phyloP scores from a whole-genome alignment of 2,113 vertebrate genomes.

The Gasterosteus aculeatus region DNA sequence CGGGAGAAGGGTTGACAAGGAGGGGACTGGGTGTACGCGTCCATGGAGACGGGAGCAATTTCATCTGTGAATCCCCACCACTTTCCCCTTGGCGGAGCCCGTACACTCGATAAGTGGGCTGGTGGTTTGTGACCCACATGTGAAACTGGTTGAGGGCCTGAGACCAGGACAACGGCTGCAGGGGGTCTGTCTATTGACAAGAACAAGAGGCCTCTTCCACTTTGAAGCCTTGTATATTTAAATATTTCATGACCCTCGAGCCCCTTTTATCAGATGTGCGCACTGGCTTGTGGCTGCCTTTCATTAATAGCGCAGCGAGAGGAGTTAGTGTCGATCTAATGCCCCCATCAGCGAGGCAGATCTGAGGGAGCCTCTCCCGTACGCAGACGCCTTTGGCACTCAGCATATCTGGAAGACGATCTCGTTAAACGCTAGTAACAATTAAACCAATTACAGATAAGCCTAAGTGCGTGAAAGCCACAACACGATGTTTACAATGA shows the following conservation, averaged over 20 bases:
- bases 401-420: slow-evolving; percentile 72
- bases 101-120: slow-evolving; percentile 29
- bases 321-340: slow-evolving; percentile 56
- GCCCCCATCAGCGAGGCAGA: slow-evolving; percentile 64
- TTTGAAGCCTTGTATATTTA: slow-evolving; percentile 81
- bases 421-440: slow-evolving; percentile 78
- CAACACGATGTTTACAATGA: slow-evolving; percentile 79
- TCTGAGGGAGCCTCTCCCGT: slow-evolving; percentile 47
- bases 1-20: slow-evolving; percentile 43
- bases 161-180: slow-evolving; percentile 45
- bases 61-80: slow-evolving; percentile 42
- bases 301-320: slow-evolving; percentile 72
- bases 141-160: slow-evolving; percentile 58
- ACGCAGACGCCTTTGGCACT: slow-evolving; percentile 50
- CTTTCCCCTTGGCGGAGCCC: slow-evolving; percentile 35
- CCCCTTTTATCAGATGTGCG: slow-evolving; percentile 73
- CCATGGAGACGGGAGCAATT: slow-evolving; percentile 43
- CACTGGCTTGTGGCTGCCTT: slow-evolving; percentile 69
- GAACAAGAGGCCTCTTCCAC: slow-evolving; percentile 61
- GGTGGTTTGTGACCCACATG: slow-evolving; percentile 70
- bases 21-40: slow-evolving; percentile 13
- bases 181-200: slow-evolving; percentile 70
- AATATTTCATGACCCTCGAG: slow-evolving; percentile 82
- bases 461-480: slow-evolving; percentile 76
- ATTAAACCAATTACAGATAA: slow-evolving; percentile 81